Evolutionary conservation across 2,113 vertebrate species (phyloP).

Genomic region (Sakesphorus luctuosus): DNA sequence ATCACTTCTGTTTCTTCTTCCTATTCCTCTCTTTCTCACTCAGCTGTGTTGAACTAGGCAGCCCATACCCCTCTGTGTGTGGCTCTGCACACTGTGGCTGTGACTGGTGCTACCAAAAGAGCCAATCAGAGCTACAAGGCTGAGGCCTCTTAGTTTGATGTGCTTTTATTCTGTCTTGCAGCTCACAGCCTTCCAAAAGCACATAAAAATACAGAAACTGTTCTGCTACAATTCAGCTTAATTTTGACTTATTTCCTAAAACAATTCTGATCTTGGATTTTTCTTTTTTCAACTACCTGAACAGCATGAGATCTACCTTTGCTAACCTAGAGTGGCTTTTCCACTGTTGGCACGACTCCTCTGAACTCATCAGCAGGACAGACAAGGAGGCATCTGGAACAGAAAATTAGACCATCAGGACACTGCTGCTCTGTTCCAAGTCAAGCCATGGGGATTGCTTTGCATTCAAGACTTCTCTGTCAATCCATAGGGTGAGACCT

Average conservation of each 20-base stretch:
- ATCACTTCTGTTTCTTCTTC: neutral
- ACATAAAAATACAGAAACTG: neutral
- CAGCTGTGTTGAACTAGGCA: neutral
- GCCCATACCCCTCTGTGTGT: fast-evolving
- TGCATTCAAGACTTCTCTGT: neutral
- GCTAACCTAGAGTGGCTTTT: constrained; percentile 1
- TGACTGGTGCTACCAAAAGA: neutral
- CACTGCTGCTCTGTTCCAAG: neutral
- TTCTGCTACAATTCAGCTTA: neutral
- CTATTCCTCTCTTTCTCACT: neutral
- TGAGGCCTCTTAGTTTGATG: neutral
- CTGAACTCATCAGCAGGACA: constrained; percentile 13
- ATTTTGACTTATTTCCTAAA: neutral
- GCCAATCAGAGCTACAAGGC: neutral
- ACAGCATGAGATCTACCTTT: neutral
- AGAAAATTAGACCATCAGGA: neutral
- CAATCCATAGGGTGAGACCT: neutral
- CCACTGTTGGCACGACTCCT: neutral
- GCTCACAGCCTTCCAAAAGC: neutral
- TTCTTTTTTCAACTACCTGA: neutral
- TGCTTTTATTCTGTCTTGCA: neutral
- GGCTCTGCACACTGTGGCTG: neutral
- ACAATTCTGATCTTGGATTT: neutral
- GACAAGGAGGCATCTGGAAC: constrained; percentile 19
- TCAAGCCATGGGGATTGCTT: neutral